Percentiles rank a stretch among this genome's conserved stretches.
phyloP scores from a whole-genome alignment of 2,113 vertebrate genomes.

The Halichoeres trimaculatus region DNA sequence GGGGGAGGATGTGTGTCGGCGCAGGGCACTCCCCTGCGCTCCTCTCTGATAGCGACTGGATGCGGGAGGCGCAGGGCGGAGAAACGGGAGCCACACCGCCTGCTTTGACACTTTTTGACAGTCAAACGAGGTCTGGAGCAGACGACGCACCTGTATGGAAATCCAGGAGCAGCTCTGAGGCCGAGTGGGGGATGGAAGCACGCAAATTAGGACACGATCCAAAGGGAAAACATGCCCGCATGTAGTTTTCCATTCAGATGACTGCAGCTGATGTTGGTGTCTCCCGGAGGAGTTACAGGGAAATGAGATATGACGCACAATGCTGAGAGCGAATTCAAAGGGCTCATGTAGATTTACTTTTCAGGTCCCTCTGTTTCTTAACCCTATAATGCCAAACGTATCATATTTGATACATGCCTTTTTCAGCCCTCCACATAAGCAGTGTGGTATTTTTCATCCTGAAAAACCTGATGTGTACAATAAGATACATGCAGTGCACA shows the following conservation, averaged over 20 bases:
- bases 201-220: conserved; percentile 61
- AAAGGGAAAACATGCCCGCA: conserved; percentile 24
- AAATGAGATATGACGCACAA: neutral
- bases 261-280: neutral
- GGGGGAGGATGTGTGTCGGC: conserved; percentile 33
- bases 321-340: neutral
- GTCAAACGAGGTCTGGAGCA: conserved; percentile 60
- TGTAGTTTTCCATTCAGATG: neutral
- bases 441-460: too few species aligned
- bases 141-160: conserved; percentile 67
- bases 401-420: too few species aligned
- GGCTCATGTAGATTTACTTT: too few species aligned
- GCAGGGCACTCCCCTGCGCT: conserved; percentile 70
- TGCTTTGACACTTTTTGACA: conserved; percentile 59
- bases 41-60: conserved; percentile 55
- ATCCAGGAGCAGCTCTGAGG: conserved; percentile 6
- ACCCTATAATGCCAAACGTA: too few species aligned
- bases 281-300: neutral
- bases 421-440: too few species aligned
- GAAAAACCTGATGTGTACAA: too few species aligned
- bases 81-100: conserved; percentile 6
- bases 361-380: too few species aligned
- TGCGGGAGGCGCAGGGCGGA: conserved; percentile 64
- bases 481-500: too few species aligned
- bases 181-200: conserved; percentile 20